Evolutionary conservation across 2,797 vertebrate genomes (phyloP).

Genomic region (Anguilla pacifica): DNA sequence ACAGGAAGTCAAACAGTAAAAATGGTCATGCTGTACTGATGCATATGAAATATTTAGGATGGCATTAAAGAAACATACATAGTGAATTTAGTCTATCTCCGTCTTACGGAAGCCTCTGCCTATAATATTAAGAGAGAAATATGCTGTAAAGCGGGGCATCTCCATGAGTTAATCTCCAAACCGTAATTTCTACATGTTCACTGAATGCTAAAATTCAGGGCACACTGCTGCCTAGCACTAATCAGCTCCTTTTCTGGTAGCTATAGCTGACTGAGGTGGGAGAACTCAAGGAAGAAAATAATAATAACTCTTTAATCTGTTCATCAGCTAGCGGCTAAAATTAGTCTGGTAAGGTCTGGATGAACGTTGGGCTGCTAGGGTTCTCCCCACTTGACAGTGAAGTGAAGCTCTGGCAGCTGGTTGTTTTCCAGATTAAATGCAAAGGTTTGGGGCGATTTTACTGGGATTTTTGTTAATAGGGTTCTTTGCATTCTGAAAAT

Average conservation of each 20-base stretch:
- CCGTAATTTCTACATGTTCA: constrained; percentile 17
- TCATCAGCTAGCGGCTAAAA: background rate
- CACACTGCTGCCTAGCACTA: constrained; percentile 20
- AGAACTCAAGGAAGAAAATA: background rate
- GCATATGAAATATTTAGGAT: background rate
- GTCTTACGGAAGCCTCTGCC: background rate
- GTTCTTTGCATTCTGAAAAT: background rate
- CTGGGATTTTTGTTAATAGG: background rate
- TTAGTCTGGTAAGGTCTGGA: background rate
- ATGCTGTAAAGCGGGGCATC: background rate
- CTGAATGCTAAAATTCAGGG: background rate
- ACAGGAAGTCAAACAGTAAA: constrained; percentile 10
- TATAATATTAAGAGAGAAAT: constrained; percentile 8
- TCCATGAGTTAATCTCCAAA: background rate
- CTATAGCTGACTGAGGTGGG: constrained; percentile 8
- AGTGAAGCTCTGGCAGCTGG: background rate
- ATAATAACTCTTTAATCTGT: constrained; percentile 18
- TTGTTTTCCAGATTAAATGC: too few relatives aligned
- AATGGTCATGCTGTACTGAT: background rate
- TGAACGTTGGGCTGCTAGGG: background rate
- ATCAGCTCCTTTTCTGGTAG: constrained; percentile 17
- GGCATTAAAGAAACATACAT: constrained; percentile 13
- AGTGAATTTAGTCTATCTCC: background rate
- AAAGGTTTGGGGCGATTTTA: too few relatives aligned
- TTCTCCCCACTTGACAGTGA: constrained; percentile 1